Base-by-base conservation (phyloP, 2,113 vertebrate genomes). In the Danionella cerebrum region DNA sequence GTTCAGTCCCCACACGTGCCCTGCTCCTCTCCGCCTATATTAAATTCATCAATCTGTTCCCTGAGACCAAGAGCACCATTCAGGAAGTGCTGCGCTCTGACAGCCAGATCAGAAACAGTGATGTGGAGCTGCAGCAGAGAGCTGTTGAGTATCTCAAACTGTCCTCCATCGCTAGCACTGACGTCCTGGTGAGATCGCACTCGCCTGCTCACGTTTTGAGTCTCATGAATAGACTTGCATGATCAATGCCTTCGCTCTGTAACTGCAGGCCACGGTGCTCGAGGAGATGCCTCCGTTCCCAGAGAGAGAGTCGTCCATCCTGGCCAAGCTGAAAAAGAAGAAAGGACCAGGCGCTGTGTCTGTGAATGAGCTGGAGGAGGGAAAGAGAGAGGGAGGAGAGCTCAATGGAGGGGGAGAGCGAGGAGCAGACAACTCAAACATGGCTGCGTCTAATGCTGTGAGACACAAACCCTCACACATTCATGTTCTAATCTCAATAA, bases 231-330 rank as follows among this genome's bases (percentile, higher is more conserved):
- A 22, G 41, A n/a, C 10, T n/a, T 44, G 16, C 38, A 31, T 31
- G 2, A 53, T 31, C 44, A 38, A 6, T 31, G 3, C 18, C 21
- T 3, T 19, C 4, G 11, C 22, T 1, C 0, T n/a, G 10, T 24
- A 13, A 38, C 19, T 62, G 4, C 75, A 96, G 94, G 94, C 94
- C 35, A 96, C 94, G 0, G 94, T 96, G 12, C 81, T 96, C 74
- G 94, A 96, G 75, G 94, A 95, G 83, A 96, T 96, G 94, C 94
- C 94, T 0, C 94, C 94, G 0, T 96, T 95, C 80, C 94, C 94
- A 0, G 93, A 96, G 78, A 88, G 94, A 0, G 94, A 95, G 82
- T 96, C 94, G 0, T 95, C 93, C 39, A 96, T 96, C 74, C 79
- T 96, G 75, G 93, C 94, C 13, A 96, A 96, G 58, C 84, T 96